Conservation (phyloP, 2,113 vertebrate species). For the Pipa parva region DNA sequence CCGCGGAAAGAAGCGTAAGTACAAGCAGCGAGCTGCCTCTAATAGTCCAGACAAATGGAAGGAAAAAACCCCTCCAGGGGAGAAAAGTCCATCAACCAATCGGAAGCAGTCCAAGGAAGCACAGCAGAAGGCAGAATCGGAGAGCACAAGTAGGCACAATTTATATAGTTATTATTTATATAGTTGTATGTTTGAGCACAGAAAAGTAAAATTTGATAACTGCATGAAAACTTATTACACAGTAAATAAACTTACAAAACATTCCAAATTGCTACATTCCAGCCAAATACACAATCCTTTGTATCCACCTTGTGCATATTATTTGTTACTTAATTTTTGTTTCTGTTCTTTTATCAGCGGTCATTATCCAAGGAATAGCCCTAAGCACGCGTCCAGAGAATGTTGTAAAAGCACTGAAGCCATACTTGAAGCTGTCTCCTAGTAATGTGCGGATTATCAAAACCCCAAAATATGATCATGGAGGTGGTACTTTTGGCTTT, state of each 20-base stretch:
- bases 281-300: no score
- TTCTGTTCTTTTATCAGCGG: constrained; percentile 62
- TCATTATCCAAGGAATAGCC: constrained; percentile 91
- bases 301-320: no score
- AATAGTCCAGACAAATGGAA: constrained; percentile 47
- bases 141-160: constrained; percentile 22
- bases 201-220: no score
- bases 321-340: background rate
- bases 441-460: constrained; percentile 90
- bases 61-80: constrained; percentile 43
- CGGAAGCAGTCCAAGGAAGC: background rate
- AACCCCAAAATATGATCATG: constrained; percentile 75
- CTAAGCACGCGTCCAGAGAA: constrained; percentile 83
- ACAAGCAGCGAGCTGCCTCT: constrained; percentile 41
- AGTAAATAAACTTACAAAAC: no score
- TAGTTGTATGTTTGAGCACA: no score
- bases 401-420: constrained; percentile 85
- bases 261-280: no score
- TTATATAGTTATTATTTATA: background rate
- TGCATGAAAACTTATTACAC: no score
- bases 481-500: constrained; percentile 85
- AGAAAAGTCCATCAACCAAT: constrained; percentile 43
- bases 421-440: constrained; percentile 83
- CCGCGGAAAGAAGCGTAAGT: constrained; percentile 12
- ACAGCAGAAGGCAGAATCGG: background rate